Evolutionary conservation across 2,113 vertebrate species (phyloP).

Genomic region (Meriones unguiculatus): DNA sequence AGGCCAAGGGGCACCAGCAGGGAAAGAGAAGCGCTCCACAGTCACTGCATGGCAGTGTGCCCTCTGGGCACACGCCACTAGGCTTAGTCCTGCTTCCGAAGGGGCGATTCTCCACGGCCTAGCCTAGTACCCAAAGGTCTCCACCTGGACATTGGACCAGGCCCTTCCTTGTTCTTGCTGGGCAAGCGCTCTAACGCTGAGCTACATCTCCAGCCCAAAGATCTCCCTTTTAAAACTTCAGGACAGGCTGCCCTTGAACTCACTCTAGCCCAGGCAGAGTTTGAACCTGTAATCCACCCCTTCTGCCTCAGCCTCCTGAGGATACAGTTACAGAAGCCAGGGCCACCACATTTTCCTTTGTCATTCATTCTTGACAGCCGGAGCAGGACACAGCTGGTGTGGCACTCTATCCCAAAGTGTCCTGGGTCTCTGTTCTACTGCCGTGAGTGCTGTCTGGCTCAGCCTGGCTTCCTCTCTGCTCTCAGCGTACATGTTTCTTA

Average conservation of each 20-base stretch:
- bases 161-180: background rate
- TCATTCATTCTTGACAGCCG: background rate
- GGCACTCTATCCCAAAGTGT: background rate
- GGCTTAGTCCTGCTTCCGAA: accelerated
- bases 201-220: background rate
- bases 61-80: background rate
- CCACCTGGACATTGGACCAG: background rate
- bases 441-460: background rate
- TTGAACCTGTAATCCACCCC: background rate
- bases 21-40: background rate
- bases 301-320: background rate
- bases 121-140: background rate
- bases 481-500: background rate
- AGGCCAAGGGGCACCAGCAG: accelerated
- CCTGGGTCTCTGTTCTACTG: background rate
- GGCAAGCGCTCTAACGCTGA: background rate
- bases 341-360: background rate
- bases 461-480: background rate
- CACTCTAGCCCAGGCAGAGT: background rate
- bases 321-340: background rate
- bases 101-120: background rate
- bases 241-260: background rate
- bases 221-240: background rate
- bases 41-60: no score
- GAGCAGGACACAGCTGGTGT: background rate